Evolutionary conservation across 2,797 vertebrate genomes (phyloP), one percentile per base, ranked within the genome.

Genomic region (Spatula clypeata): DNA sequence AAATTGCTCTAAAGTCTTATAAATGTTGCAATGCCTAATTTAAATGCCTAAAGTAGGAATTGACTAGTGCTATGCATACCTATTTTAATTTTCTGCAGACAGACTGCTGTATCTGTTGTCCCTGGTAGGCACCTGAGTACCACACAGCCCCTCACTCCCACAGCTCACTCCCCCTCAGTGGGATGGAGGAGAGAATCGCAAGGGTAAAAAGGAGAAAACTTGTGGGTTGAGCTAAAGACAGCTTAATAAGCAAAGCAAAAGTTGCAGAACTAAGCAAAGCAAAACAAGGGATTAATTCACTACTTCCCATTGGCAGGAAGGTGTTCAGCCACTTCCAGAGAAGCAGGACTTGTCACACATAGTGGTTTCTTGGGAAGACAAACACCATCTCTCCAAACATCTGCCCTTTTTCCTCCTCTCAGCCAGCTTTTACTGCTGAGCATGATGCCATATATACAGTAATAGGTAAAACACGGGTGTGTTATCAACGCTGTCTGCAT

Each of bases 161-260:
- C n/a, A n/a, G 0, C 9, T 76, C n/a, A 2, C 13, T 42, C 29
- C 14, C 7, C 2, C 9, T 0, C 24, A 29, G 16, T 4, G 13
- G 4, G 21, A 74, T 6, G 14, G 12, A 6, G 24, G 19, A 77
- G 38, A 73, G 17, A 79, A 82, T 31, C 1, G 21, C 65, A 90
- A 76, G 21, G 20, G 53, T 5, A 9, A 44, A 90, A 54, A 4
- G 42, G 42, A 73, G 53, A 87, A 91, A 95, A 86, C 4, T 29
- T 5, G 1, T 31, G 1, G 36, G 38, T 13, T 53, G 47, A 72
- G 18, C 42, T 61, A 75, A 90, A 81, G 64, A 44, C n/a, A 84
- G 27, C 57, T 64, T 40, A 81, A 49, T 5, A 65, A 31, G 12
- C 36, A 89, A 81, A 84, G 24, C 19, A 14, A 81, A 84, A 81